Conservation (phyloP, 2,888 invertebrate species). For the Drosophila emarginata region DNA sequence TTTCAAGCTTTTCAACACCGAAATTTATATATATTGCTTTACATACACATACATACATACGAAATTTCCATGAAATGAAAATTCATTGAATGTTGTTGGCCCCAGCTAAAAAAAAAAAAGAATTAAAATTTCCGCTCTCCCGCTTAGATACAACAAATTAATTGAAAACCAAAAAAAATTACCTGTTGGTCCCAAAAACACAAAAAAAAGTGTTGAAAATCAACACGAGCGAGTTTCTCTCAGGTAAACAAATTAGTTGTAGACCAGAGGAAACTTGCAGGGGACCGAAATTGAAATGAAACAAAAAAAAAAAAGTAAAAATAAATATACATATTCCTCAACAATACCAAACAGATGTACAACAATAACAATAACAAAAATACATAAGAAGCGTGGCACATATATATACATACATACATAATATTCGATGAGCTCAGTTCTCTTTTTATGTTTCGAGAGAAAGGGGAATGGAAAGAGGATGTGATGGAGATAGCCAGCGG, state of each 20-base stretch:
- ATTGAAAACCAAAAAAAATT: conserved; percentile 21
- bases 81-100: conserved; percentile 4
- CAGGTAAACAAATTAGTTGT: conserved; percentile 65
- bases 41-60: too few relatives aligned
- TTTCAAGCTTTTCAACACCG: conserved; percentile 63
- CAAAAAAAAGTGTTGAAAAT: conserved; percentile 46
- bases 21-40: background rate
- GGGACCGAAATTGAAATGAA: conserved; percentile 23
- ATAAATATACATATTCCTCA: conserved; percentile 42
- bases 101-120: conserved; percentile 4
- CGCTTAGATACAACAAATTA: conserved; percentile 17
- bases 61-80: conserved; percentile 37
- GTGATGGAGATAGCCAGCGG: conserved; percentile 26
- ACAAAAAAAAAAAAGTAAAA: conserved; percentile 32
- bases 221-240: conserved; percentile 41
- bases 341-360: conserved; percentile 60
- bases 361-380: conserved; percentile 26
- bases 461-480: conserved; percentile 3
- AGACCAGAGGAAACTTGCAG: background rate
- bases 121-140: conserved; percentile 22
- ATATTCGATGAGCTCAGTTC: conserved; percentile 68
- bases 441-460: conserved; percentile 31
- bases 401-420: conserved; percentile 45
- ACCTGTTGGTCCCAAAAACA: conserved; percentile 37
- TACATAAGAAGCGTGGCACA: conserved; percentile 36